phyloP scores from a whole-genome alignment of 2,113 vertebrate genomes.

The Procapra przewalskii region DNA sequence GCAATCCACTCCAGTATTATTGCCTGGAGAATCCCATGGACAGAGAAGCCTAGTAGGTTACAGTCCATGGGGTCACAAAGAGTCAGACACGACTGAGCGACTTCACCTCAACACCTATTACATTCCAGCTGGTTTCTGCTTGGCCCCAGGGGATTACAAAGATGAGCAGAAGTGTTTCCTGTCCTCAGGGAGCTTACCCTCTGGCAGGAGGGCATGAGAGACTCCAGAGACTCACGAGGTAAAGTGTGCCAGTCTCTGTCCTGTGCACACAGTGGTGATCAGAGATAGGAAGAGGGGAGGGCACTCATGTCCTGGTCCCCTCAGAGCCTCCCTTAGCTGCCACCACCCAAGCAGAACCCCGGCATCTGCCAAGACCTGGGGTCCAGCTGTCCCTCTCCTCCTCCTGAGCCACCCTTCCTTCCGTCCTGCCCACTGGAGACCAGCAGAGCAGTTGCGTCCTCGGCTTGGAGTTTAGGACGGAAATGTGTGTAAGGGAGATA shows the following conservation, averaged over 20 bases:
- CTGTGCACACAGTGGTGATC: not conserved
- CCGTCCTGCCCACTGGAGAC: not conserved
- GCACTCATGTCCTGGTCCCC: no score
- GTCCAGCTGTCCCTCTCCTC: not conserved
- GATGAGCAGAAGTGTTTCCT: not conserved
- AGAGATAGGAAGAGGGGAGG: not conserved
- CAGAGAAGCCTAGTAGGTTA: no score
- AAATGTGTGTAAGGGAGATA: not conserved
- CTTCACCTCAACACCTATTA: not conserved
- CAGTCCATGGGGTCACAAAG: no score
- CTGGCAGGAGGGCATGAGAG: not conserved
- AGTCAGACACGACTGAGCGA: no score
- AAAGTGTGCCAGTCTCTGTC: not conserved
- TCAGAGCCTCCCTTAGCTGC: not conserved
- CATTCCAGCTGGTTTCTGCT: not conserved
- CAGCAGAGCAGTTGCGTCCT: not conserved
- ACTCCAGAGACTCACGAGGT: not conserved
- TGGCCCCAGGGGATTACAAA: not conserved
- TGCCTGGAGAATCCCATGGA: no score
- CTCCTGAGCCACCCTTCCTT: not conserved
- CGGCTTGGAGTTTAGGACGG: not conserved
- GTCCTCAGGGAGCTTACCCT: not conserved
- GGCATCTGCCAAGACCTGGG: not conserved
- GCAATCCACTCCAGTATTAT: no score
- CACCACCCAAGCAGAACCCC: not conserved